Evolutionary conservation across 2,888 invertebrate species (phyloP).

Genomic region (Kryphioiulus occultus): DNA sequence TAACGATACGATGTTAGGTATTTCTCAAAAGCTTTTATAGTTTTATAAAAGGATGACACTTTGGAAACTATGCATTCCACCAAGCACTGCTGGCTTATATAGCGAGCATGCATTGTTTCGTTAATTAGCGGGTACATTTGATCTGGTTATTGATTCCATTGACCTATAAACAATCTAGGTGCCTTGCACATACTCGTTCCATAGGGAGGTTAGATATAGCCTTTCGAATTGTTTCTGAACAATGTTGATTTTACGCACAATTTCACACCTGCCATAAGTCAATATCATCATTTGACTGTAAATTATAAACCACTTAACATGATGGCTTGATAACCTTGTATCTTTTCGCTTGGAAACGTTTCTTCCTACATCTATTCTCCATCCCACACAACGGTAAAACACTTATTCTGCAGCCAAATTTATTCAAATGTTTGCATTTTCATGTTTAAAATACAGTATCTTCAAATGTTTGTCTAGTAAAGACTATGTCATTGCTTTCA

Average conservation of each 20-base stretch:
- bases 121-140: slow-evolving; percentile 1
- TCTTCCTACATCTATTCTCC: background rate
- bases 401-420: background rate
- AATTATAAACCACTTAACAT: background rate
- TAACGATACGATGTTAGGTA: background rate
- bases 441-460: background rate
- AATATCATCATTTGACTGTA: background rate
- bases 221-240: background rate
- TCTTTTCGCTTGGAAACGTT: background rate
- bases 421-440: background rate
- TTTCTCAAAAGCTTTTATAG: background rate
- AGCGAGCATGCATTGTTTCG: background rate
- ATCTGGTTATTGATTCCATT: slow-evolving; percentile 31
- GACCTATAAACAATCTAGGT: slow-evolving; percentile 25
- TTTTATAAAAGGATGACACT: background rate
- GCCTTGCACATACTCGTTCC: slow-evolving; percentile 1
- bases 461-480: background rate
- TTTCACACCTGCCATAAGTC: background rate
- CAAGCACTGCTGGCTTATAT: background rate
- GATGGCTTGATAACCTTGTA: background rate
- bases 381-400: background rate
- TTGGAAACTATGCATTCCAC: background rate
- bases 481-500: background rate
- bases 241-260: background rate
- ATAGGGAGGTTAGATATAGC: background rate